Evolutionary conservation across 30 jellyfish, hydroid and myxozoan genomes (phyloP), one percentile per base, ranked within the genome.

Genomic region (Pseudorhiza aurosa): DNA sequence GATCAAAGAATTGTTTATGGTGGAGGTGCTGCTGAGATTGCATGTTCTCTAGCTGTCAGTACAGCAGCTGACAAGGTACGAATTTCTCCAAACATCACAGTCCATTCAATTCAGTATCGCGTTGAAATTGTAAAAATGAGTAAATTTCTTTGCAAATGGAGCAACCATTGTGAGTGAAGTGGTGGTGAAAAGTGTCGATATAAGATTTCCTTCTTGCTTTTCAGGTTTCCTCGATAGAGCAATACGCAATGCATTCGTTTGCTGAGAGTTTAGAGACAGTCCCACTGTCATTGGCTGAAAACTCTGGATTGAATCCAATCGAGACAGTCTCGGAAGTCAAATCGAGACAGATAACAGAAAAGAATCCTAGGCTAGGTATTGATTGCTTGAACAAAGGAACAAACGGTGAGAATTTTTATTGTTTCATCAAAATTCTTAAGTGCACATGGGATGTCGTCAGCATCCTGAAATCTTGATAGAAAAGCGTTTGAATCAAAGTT

Each of bases 191-290:
- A 29, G 11, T n/a, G 25, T 44, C n/a, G 57, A n/a, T 44, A n/a
- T 44, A 24, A 24, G 70, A 8, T 24, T 14, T 21, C 8, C 12
- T 24, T 24, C 77, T 18, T n/a, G n/a, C n/a, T n/a, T 74, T 71
- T 59, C 67, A 95, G 99, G 93, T 88, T 30, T 96, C 99, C 1
- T 95, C 99, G 7, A 79, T 89, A 15, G 99, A 95, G 60, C 99
- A 95, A 64, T 95, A 95, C 58, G 98, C 99, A 36, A 88, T 95
- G 98, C 99, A 90, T 37, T 97, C 99, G 21, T 95, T 95, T 81
- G 93, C 99, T 12, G 99, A 95, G 18, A 98, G 99, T 14, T 65
- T 95, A 28, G 99, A 95, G 39, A 81, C 88, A 17, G 77, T 95
- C 1, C 99, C 99, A 31, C 46, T 85, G 76, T 96, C 99, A 22